Conservation (phyloP, 2,113 vertebrate species). For the Xenopus tropicalis region DNA sequence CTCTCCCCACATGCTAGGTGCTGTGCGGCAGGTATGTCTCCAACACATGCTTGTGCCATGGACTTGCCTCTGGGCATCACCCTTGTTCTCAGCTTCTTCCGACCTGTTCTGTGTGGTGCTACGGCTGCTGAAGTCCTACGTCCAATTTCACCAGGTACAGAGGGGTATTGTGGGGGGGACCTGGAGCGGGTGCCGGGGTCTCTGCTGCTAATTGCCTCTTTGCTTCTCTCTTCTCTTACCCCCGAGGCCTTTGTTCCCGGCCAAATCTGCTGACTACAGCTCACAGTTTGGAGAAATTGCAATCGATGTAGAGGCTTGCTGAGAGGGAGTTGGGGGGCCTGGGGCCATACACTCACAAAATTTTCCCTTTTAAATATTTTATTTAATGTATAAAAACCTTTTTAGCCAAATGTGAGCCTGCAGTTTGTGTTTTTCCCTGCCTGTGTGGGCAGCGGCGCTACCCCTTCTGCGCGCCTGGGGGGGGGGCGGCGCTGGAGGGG, state of each 20-base stretch:
- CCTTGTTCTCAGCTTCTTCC: conserved; percentile 76
- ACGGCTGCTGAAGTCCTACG: conserved; percentile 77
- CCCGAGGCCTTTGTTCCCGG: conserved; percentile 14
- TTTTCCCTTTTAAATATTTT: no score
- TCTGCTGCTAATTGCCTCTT: not conserved
- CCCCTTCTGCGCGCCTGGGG: no score
- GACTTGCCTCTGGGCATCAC: conserved; percentile 64
- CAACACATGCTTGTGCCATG: conserved; percentile 79
- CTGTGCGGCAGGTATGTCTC: conserved; percentile 77
- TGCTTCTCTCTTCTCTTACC: not conserved
- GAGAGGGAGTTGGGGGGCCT: no score
- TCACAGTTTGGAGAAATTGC: conserved; percentile 20
- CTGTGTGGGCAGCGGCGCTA: no score
- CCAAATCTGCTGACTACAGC: conserved; percentile 19
- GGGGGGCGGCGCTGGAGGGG: no score
- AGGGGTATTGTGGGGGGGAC: not conserved
- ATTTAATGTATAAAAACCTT: no score
- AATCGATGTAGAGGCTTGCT: not conserved
- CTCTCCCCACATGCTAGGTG: conserved; percentile 63
- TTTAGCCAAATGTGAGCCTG: no score
- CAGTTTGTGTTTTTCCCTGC: no score
- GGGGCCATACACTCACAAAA: no score
- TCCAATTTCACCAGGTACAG: conserved; percentile 77
- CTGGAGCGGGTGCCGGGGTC: not conserved
- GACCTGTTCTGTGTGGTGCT: conserved; percentile 87